A percentile compares a stretch with the other conserved stretches of the same genome.
Conservation (phyloP, 30 jellyfish, hydroid and myxozoan genomes). For the Catostylus mosaicus region DNA sequence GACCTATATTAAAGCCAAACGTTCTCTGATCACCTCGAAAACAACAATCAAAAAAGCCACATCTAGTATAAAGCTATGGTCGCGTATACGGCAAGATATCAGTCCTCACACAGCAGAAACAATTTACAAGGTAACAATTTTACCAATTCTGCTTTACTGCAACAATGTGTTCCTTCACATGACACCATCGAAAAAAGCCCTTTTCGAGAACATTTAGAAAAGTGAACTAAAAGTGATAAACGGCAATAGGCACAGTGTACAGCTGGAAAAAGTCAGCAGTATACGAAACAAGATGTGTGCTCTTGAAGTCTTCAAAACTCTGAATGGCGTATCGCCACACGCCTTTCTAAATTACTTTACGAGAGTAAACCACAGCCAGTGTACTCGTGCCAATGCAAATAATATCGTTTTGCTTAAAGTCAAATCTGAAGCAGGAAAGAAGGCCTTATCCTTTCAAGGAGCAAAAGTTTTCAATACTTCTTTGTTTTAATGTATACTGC, state of each 20-base stretch:
- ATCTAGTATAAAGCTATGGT: conserved; percentile 30
- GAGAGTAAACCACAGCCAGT: conserved; percentile 17
- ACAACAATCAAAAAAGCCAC: conserved; percentile 9
- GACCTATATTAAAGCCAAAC: conserved; percentile 24
- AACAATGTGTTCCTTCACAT: no score
- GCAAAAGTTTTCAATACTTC: conserved; percentile 22
- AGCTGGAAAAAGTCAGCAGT: conserved; percentile 19
- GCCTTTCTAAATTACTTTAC: conserved; percentile 47
- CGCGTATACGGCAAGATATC: conserved; percentile 61
- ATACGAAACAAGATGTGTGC: conserved; percentile 51
- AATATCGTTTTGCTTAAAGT: neutral
- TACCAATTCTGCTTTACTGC: conserved; percentile 52
- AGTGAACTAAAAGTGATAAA: conserved; percentile 31
- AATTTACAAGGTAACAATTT: no score
- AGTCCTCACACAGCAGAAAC: conserved; percentile 28
- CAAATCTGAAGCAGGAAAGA: neutral
- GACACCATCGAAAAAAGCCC: conserved; percentile 30
- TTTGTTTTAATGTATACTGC: no score
- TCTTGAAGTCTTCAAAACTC: conserved; percentile 40
- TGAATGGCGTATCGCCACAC: conserved; percentile 51
- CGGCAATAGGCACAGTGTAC: conserved; percentile 34
- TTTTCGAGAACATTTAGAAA: conserved; percentile 33
- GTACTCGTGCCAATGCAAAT: conserved; percentile 1
- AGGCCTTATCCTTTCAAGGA: conserved; percentile 31
- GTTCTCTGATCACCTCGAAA: conserved; percentile 45